These are phyloP conservation scores for Menidia beryllina DNA, from an alignment of 2,113 vertebrate species.

Conservation along the genomic window DNA sequence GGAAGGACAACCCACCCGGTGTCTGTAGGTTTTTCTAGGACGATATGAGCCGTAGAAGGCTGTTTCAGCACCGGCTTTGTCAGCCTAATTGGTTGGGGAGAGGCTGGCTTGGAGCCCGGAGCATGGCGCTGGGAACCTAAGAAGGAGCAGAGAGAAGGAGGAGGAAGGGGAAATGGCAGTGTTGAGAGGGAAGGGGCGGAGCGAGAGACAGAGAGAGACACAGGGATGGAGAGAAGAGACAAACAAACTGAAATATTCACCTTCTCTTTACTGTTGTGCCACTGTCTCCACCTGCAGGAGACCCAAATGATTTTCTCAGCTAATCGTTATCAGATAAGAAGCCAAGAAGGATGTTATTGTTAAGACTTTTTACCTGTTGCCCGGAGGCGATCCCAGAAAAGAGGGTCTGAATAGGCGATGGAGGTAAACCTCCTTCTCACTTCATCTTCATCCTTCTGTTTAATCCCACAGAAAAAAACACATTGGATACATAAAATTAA, in stretches of 20 bases:
- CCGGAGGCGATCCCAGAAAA: slow-evolving; percentile 75
- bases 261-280: background rate
- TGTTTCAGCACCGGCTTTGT: slow-evolving; percentile 70
- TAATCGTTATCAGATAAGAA: background rate
- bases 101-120: slow-evolving; percentile 65
- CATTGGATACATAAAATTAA: no score
- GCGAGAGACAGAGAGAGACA: slow-evolving; percentile 20
- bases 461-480: slow-evolving; percentile 35
- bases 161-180: background rate
- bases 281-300: slow-evolving; percentile 70
- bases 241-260: slow-evolving; percentile 17
- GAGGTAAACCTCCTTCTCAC: slow-evolving; percentile 87
- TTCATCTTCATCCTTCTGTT: slow-evolving; percentile 88
- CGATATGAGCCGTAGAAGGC: slow-evolving; percentile 74
- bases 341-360: background rate
- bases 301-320: background rate
- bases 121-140: slow-evolving; percentile 57
- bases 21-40: slow-evolving; percentile 82
- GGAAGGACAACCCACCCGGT: slow-evolving; percentile 83
- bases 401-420: slow-evolving; percentile 86
- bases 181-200: slow-evolving; percentile 1
- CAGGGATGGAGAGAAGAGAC: slow-evolving; percentile 10
- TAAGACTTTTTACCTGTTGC: slow-evolving; percentile 76
- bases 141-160: slow-evolving; percentile 23
- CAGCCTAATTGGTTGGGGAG: slow-evolving; percentile 87